phyloP scores from a whole-genome alignment of 2,888 invertebrate genomes.

The Xylota sylvarum region DNA sequence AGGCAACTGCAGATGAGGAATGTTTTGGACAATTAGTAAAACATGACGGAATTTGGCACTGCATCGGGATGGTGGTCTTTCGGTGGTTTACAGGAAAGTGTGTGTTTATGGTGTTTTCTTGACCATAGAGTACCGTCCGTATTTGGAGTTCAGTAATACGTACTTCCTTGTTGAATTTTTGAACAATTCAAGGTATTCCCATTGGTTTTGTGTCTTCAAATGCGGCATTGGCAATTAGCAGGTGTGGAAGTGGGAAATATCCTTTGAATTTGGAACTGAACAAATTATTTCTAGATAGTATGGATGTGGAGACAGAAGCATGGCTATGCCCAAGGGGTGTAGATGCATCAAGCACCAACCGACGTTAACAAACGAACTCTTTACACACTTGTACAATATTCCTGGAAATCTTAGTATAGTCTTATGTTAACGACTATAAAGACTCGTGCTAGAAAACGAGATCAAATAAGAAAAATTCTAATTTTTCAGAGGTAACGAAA shows the following conservation, averaged over 20 bases:
- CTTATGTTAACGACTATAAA: too few species aligned
- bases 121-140: background rate
- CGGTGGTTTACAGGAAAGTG: conserved; percentile 35
- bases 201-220: background rate
- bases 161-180: conserved; percentile 35
- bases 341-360: too few species aligned
- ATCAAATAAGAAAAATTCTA: too few species aligned
- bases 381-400: too few species aligned
- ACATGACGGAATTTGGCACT: conserved; percentile 67
- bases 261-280: background rate
- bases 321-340: too few species aligned
- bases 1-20: conserved; percentile 23
- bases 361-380: too few species aligned
- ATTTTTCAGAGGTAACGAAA: too few species aligned
- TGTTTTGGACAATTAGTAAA: conserved; percentile 67
- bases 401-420: too few species aligned
- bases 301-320: too few species aligned
- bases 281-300: too few species aligned
- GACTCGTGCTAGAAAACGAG: too few species aligned
- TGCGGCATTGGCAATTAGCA: background rate
- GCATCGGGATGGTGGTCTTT: conserved; percentile 3
- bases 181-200: background rate
- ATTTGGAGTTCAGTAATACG: conserved; percentile 1
- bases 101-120: conserved; percentile 1
- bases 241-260: background rate